These are phyloP conservation scores for Corydoras maculifer DNA, from an alignment of 2,113 vertebrate species.

Conservation along the genomic window DNA sequence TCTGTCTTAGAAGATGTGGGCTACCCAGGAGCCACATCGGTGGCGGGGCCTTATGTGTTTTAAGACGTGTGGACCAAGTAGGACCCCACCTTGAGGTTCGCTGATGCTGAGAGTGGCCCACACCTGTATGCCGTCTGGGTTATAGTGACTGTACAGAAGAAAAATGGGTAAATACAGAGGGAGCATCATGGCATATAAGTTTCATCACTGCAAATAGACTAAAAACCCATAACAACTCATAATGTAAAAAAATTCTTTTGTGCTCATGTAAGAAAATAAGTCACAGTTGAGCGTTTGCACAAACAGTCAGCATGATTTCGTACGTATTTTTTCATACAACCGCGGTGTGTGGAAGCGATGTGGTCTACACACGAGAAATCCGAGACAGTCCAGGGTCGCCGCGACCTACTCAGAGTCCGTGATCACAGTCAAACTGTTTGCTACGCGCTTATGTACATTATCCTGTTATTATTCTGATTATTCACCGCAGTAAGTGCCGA, in stretches of 20 bases:
- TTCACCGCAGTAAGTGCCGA: slow-evolving; percentile 53
- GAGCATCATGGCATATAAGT: too few species aligned
- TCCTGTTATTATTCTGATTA: slow-evolving; percentile 58
- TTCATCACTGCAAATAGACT: too few species aligned
- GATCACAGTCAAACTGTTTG: slow-evolving; percentile 59
- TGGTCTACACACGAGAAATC: slow-evolving; percentile 42
- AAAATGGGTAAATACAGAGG: too few species aligned
- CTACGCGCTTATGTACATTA: slow-evolving; percentile 69
- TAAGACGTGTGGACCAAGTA: too few species aligned
- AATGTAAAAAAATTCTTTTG: slow-evolving; percentile 29
- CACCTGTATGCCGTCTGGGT: too few species aligned
- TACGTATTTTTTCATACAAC: slow-evolving; percentile 35
- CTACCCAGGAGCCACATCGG: too few species aligned
- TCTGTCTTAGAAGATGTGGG: too few species aligned
- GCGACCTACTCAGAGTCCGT: slow-evolving; percentile 49
- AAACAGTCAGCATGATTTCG: slow-evolving; percentile 45
- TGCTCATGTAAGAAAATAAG: slow-evolving; percentile 44
- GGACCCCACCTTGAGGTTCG: too few species aligned
- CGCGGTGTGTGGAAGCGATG: slow-evolving; percentile 24
- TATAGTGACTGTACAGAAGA: too few species aligned
- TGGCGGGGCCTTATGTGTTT: too few species aligned
- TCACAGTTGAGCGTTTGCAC: slow-evolving; percentile 44
- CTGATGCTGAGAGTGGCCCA: too few species aligned
- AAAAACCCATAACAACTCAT: too few species aligned
- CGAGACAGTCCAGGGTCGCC: slow-evolving; percentile 45